Percentiles rank a stretch among this genome's conserved stretches.
Evolutionary conservation across 2,888 invertebrate species (phyloP).

Genomic region (Leuctra nigra): DNA sequence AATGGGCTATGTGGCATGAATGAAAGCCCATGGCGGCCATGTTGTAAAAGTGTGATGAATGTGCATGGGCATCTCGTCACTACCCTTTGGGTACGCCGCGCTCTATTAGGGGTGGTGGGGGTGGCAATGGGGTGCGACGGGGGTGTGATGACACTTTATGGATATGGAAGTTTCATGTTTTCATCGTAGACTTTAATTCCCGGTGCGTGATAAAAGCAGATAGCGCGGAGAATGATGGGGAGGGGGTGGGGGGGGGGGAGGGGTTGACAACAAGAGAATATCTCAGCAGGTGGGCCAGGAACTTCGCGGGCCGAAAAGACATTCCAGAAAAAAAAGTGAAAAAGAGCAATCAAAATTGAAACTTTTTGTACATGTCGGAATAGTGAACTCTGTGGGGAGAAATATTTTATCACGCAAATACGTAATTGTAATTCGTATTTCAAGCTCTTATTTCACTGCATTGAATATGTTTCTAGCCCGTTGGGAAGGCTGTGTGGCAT

Average conservation of each 20-base stretch:
- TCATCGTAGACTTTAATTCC: constrained; percentile 20
- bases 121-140: not conserved
- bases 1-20: no score
- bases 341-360: constrained; percentile 12
- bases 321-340: constrained; percentile 1
- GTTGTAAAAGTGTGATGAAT: not conserved
- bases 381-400: no score
- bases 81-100: constrained; percentile 1
- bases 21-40: no score
- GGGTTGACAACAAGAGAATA: not conserved
- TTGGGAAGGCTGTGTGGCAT: no score
- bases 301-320: not conserved
- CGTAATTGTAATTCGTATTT: no score
- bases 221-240: constrained; percentile 5
- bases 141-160: constrained; percentile 11
- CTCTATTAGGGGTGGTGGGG: not conserved
- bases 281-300: constrained; percentile 3
- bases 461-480: no score
- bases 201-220: constrained; percentile 17
- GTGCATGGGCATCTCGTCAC: not conserved
- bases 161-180: constrained; percentile 24
- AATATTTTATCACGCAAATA: no score
- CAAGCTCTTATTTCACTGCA: no score
- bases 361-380: no score
- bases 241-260: not conserved